A percentile compares a stretch with the other conserved stretches of the same genome.
Conservation (phyloP, 2,113 vertebrate species). For the Anolis sagrei region DNA sequence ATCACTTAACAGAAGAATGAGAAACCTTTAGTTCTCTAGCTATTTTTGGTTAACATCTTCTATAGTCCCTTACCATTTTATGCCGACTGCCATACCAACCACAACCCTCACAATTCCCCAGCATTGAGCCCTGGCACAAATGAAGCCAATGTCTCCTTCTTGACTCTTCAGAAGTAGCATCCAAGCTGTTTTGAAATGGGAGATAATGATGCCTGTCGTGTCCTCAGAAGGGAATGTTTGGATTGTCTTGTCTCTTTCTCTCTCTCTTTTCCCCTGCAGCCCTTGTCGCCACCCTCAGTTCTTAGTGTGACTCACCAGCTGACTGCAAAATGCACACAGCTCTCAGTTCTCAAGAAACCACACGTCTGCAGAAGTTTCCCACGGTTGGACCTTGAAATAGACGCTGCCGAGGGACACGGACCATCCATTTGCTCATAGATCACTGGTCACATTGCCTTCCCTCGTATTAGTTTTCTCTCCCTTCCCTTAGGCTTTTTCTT, state of each 20-base stretch:
- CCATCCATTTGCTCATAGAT: not conserved
- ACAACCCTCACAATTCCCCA: too few relatives aligned
- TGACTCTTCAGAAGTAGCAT: not conserved
- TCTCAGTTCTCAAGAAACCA: constrained; percentile 66
- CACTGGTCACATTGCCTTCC: constrained; percentile 7
- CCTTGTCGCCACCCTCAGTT: constrained; percentile 54
- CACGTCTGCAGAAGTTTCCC: constrained; percentile 80
- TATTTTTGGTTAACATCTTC: too few relatives aligned
- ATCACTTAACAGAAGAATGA: too few relatives aligned
- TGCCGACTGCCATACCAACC: too few relatives aligned
- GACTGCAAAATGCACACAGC: constrained; percentile 63
- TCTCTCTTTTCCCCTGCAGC: too few relatives aligned
- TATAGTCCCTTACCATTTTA: too few relatives aligned
- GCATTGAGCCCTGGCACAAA: too few relatives aligned
- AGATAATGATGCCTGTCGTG: not conserved
- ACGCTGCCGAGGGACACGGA: constrained; percentile 43
- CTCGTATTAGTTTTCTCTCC: constrained; percentile 11
- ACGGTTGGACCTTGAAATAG: constrained; percentile 77
- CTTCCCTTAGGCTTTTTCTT: not conserved
- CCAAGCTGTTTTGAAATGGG: not conserved
- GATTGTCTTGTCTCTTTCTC: not conserved
- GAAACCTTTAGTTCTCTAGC: too few relatives aligned
- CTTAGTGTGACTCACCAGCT: constrained; percentile 73
- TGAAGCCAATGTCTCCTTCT: too few relatives aligned
- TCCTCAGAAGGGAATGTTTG: not conserved